Conservation (phyloP, 2,113 vertebrate genomes). For the Amblyornis subalaris region DNA sequence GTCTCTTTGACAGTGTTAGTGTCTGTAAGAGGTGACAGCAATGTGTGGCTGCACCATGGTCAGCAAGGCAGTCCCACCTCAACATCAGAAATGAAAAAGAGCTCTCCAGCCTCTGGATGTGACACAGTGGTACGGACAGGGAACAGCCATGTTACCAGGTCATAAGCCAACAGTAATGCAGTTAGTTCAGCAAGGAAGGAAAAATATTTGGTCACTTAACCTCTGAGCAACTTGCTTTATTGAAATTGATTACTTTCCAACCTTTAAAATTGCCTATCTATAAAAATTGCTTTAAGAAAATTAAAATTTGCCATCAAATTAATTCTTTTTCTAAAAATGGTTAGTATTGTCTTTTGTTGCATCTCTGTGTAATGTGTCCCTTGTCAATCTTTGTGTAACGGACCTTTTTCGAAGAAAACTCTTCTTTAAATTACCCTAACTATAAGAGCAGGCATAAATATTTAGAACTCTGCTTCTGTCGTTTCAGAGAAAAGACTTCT, state of each 20-base stretch:
- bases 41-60: neutral
- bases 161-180: neutral
- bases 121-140: accelerated
- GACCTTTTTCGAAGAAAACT: neutral
- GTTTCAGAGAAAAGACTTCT: neutral
- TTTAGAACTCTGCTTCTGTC: neutral
- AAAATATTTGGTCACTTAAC: neutral
- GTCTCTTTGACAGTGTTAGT: neutral
- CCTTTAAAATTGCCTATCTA: neutral
- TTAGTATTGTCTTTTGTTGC: neutral
- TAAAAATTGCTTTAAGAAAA: neutral
- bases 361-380: neutral
- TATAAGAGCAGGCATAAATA: neutral
- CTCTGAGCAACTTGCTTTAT: neutral
- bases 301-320: accelerated
- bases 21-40: neutral
- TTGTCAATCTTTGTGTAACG: neutral
- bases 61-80: neutral
- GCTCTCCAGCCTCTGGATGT: neutral
- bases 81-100: neutral
- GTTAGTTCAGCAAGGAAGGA: neutral
- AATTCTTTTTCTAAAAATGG: accelerated
- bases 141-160: accelerated
- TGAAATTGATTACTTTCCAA: neutral
- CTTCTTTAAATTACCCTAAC: neutral